Conservation (phyloP, 2,113 vertebrate species). For the Vanacampus margaritifer region DNA sequence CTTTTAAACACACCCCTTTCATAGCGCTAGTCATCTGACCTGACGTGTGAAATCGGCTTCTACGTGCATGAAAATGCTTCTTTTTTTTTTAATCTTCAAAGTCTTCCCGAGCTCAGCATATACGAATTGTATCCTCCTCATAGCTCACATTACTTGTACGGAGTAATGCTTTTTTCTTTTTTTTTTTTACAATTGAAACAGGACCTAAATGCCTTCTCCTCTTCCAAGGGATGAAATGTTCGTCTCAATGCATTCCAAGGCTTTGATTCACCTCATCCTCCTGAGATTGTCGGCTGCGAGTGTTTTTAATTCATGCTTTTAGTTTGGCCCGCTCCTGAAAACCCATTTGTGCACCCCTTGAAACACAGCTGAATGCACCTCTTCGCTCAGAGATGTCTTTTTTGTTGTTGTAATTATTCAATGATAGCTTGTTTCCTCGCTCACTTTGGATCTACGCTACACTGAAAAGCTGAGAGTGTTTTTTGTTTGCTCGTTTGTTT, state of each 20-base stretch:
- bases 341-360: slow-evolving; percentile 38
- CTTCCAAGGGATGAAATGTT: slow-evolving; percentile 46
- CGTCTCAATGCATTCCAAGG: slow-evolving; percentile 16
- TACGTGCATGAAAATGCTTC: slow-evolving; percentile 36
- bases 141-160: slow-evolving; percentile 67
- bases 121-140: slow-evolving; percentile 66
- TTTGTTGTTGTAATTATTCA: slow-evolving; percentile 25
- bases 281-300: slow-evolving; percentile 38
- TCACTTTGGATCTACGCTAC: slow-evolving; percentile 41
- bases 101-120: slow-evolving; percentile 66
- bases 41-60: neutral
- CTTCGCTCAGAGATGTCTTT: slow-evolving; percentile 56
- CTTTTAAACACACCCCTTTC: neutral
- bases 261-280: neutral
- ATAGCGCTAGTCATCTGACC: neutral
- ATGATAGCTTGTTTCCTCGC: slow-evolving; percentile 3
- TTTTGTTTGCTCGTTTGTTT: slow-evolving; percentile 30
- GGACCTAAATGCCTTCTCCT: slow-evolving; percentile 64
- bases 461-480: slow-evolving; percentile 27
- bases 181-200: slow-evolving; percentile 48
- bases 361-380: slow-evolving; percentile 61
- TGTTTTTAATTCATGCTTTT: slow-evolving; percentile 29
- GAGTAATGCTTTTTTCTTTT: slow-evolving; percentile 58
- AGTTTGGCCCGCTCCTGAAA: slow-evolving; percentile 26
- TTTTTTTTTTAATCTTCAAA: slow-evolving; percentile 52